phyloP scores from a whole-genome alignment of 2,888 invertebrate species.

The Drosophila trichaetosa region DNA sequence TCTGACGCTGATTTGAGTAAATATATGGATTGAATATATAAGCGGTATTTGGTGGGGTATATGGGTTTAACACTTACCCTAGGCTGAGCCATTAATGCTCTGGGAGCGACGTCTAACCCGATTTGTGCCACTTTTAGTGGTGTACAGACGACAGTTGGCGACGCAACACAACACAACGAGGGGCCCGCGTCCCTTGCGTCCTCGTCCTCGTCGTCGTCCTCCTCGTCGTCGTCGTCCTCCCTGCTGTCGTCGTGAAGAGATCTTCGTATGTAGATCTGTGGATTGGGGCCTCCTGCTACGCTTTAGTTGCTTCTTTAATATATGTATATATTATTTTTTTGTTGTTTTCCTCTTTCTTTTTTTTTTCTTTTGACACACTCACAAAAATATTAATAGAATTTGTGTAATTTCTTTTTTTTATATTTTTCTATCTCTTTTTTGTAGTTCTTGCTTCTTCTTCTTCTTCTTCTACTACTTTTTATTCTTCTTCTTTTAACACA shows the following conservation, averaged over 20 bases:
- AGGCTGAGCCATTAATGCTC: constrained; percentile 86
- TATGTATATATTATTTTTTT: not conserved
- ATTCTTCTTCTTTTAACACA: constrained; percentile 65
- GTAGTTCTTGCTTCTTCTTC: constrained; percentile 29
- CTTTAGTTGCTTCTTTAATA: constrained; percentile 20
- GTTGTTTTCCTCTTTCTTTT: not conserved
- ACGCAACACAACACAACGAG: constrained; percentile 73
- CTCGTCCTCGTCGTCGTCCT: constrained; percentile 39
- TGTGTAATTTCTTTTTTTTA: constrained; percentile 41
- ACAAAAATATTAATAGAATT: constrained; percentile 62
- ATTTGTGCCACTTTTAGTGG: constrained; percentile 85
- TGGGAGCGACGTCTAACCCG: constrained; percentile 85
- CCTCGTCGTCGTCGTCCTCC: constrained; percentile 16
- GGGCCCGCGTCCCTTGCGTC: constrained; percentile 68
- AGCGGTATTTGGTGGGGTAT: not conserved
- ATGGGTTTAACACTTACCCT: constrained; percentile 83
- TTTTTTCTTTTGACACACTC: constrained; percentile 56
- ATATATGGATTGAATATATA: not conserved
- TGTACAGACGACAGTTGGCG: constrained; percentile 78
- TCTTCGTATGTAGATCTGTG: constrained; percentile 7
- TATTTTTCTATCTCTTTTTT: constrained; percentile 14
- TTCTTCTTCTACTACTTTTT: constrained; percentile 21
- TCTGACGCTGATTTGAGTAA: not conserved
- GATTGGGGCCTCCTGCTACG: constrained; percentile 62
- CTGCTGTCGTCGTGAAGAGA: constrained; percentile 20